Conservation (phyloP, 1,140 invertebrate species). For the Euwallacea fornicatus region DNA sequence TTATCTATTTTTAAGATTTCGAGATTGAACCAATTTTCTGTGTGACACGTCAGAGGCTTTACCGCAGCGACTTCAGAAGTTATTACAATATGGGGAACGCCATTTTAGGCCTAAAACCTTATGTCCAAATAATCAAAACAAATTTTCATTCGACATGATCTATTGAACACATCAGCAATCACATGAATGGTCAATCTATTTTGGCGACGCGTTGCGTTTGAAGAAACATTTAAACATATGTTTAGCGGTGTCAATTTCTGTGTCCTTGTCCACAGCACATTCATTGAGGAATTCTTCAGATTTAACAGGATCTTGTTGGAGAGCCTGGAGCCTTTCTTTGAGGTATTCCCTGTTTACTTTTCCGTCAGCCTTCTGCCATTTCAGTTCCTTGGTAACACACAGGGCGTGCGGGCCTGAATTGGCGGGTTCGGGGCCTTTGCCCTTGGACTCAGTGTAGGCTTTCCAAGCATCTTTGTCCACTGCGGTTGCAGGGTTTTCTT, state of each 20-base stretch:
- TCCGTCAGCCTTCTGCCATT: conserved; percentile 11
- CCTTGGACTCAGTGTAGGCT: not conserved
- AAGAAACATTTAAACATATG: not conserved
- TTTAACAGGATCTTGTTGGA: not conserved
- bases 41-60: no score
- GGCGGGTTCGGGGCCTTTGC: not conserved
- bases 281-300: not conserved
- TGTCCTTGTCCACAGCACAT: not conserved
- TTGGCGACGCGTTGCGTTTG: not conserved
- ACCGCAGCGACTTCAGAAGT: no score
- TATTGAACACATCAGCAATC: no score
- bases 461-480: conserved; percentile 10
- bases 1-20: no score
- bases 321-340: not conserved
- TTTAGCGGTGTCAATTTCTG: not conserved
- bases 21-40: no score
- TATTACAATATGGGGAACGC: no score
- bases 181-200: no score
- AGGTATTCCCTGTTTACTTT: not conserved
- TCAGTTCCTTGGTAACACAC: conserved; percentile 13
- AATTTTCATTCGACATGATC: no score
- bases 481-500: conserved; percentile 13
- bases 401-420: conserved; percentile 6
- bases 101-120: no score
- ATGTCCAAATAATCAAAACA: no score